Evolutionary conservation across 2,113 vertebrate genomes (phyloP).

Genomic region (Anser cygnoides): DNA sequence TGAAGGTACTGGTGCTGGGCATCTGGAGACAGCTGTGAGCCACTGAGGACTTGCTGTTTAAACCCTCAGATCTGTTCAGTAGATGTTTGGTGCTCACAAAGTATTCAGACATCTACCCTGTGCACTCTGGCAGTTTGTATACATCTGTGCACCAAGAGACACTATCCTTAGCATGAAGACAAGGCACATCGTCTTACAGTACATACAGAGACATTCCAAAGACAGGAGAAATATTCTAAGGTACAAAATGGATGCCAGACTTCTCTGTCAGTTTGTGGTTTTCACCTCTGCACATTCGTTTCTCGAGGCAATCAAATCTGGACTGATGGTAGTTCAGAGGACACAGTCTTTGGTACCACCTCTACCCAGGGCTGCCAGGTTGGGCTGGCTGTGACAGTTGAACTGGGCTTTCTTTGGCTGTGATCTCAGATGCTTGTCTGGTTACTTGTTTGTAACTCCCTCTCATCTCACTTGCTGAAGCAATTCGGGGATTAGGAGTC

Average conservation of each 20-base stretch:
- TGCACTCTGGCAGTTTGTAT: not conserved
- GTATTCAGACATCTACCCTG: not conserved
- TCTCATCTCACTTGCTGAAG: not conserved
- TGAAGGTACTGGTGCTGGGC: not conserved
- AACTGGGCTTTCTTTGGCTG: not conserved
- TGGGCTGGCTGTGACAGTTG: not conserved
- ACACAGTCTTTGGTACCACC: not conserved
- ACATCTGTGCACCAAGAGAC: not conserved
- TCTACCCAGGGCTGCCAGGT: not conserved
- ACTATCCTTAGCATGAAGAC: not conserved
- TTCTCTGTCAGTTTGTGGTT: not conserved
- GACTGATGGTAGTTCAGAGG: not conserved
- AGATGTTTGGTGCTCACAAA: not conserved
- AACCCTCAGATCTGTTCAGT: not conserved
- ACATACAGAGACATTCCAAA: not conserved
- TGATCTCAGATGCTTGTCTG: not conserved
- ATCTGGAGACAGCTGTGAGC: no score
- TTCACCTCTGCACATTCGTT: not conserved
- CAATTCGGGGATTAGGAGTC: not conserved
- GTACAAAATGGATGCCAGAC: not conserved
- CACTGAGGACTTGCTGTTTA: not conserved
- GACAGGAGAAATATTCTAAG: not conserved
- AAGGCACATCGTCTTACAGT: not conserved
- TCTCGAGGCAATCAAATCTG: not conserved
- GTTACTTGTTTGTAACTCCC: not conserved